These are phyloP conservation scores for Pantherophis alleghaniensis DNA, from an alignment of 2,797 vertebrate genomes.

Conservation along the genomic window DNA sequence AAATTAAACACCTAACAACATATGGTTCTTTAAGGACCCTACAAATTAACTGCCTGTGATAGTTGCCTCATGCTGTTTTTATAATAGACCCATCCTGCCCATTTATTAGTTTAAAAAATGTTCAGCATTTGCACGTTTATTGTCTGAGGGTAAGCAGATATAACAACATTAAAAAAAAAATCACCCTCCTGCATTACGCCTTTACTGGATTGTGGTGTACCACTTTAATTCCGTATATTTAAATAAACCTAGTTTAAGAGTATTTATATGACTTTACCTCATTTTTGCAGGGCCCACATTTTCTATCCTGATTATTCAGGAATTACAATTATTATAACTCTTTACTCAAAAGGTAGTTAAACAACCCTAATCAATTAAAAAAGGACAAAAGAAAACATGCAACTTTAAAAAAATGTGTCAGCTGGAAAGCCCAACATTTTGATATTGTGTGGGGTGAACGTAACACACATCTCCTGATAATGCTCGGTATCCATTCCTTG, in stretches of 20 bases:
- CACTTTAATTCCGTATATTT: not conserved
- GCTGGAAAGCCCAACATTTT: not conserved
- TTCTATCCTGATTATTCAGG: not conserved
- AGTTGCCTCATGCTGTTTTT: not conserved
- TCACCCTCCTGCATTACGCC: not conserved
- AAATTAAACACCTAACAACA: not conserved
- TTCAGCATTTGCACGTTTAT: not conserved
- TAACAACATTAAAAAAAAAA: not conserved
- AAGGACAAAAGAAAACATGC: not conserved
- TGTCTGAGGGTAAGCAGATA: not conserved
- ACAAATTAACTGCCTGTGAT: not conserved
- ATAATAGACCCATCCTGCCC: not conserved
- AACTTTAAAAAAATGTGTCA: not conserved
- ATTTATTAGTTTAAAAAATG: not conserved
- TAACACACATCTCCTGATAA: not conserved
- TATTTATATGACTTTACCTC: not conserved
- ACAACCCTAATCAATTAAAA: not conserved
- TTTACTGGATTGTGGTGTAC: too few species aligned
- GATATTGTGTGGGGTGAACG: not conserved
- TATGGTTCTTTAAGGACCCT: not conserved
- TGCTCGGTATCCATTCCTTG: not conserved
- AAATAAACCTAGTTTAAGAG: not conserved
- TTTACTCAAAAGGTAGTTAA: not conserved
- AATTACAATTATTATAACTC: constrained; percentile 5
- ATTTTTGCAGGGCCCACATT: not conserved